Conservation (phyloP, 2,888 invertebrate genomes). For the Andrena flavipes region DNA sequence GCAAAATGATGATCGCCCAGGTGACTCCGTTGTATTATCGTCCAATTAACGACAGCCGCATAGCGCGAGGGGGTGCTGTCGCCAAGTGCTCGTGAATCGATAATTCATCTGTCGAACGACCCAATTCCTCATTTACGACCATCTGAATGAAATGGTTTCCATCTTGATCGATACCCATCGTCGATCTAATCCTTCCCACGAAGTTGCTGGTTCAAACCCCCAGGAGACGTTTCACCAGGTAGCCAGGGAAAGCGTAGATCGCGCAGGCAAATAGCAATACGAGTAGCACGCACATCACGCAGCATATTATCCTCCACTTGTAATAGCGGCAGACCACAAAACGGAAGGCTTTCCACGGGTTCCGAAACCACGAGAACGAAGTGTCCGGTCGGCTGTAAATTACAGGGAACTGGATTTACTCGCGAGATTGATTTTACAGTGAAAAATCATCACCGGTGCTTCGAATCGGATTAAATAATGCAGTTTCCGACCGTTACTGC, state of each 20-base stretch:
- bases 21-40: slow-evolving; percentile 23
- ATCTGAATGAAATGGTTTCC: neutral
- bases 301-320: slow-evolving; percentile 84
- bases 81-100: slow-evolving; percentile 38
- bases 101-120: slow-evolving; percentile 37
- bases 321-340: slow-evolving; percentile 83
- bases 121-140: slow-evolving; percentile 36
- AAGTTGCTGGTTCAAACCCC: slow-evolving; percentile 45
- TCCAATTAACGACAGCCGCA: slow-evolving; percentile 34
- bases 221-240: slow-evolving; percentile 85
- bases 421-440: neutral
- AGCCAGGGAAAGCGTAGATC: slow-evolving; percentile 86
- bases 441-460: neutral
- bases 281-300: slow-evolving; percentile 78
- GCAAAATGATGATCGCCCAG: slow-evolving; percentile 18
- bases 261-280: slow-evolving; percentile 81
- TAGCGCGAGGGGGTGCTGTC: neutral
- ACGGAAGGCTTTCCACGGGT: slow-evolving; percentile 86
- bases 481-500: neutral
- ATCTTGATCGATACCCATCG: neutral
- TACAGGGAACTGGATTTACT: neutral
- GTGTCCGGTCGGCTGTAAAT: slow-evolving; percentile 87
- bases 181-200: neutral
- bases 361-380: slow-evolving; percentile 87
- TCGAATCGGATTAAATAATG: neutral